phyloP scores from a whole-genome alignment of 2,888 invertebrate species.

The Epinotia brunnichana region DNA sequence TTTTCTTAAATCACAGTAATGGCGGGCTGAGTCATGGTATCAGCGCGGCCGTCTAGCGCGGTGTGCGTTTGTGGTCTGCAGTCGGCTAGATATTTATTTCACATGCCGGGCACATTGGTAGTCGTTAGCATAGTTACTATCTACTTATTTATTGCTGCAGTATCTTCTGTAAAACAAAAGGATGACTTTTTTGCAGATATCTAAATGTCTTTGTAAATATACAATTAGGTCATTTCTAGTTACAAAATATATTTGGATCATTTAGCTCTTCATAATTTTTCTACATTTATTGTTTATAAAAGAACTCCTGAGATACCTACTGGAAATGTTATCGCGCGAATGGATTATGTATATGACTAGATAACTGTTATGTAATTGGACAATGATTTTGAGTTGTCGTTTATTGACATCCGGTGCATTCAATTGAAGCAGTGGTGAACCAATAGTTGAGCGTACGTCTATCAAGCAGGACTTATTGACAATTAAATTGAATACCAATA shows the following conservation, averaged over 20 bases:
- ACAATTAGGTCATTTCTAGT: too few relatives aligned
- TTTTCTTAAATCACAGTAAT: conserved; percentile 44
- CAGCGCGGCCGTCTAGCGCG: conserved; percentile 34
- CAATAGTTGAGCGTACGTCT: conserved; percentile 22
- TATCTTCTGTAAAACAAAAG: neutral
- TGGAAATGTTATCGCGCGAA: neutral
- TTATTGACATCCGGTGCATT: conserved; percentile 21
- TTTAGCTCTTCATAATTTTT: too few relatives aligned
- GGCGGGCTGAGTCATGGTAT: conserved; percentile 35
- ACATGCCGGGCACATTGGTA: too few relatives aligned
- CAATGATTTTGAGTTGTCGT: conserved; percentile 18
- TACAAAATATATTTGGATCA: too few relatives aligned
- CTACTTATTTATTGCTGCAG: neutral
- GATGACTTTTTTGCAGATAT: neutral
- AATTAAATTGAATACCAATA: conserved; percentile 5
- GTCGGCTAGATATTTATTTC: neutral
- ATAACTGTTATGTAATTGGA: conserved; percentile 12
- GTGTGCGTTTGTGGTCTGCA: conserved; percentile 6
- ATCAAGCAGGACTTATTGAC: conserved; percentile 2
- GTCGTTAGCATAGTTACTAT: neutral
- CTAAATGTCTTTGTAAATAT: neutral
- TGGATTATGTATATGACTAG: neutral
- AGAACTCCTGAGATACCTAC: neutral
- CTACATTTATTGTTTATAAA: neutral
- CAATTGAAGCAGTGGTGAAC: conserved; percentile 1